Evolutionary conservation across 2,113 vertebrate species (phyloP).

Genomic region (Pampusana beccarii): DNA sequence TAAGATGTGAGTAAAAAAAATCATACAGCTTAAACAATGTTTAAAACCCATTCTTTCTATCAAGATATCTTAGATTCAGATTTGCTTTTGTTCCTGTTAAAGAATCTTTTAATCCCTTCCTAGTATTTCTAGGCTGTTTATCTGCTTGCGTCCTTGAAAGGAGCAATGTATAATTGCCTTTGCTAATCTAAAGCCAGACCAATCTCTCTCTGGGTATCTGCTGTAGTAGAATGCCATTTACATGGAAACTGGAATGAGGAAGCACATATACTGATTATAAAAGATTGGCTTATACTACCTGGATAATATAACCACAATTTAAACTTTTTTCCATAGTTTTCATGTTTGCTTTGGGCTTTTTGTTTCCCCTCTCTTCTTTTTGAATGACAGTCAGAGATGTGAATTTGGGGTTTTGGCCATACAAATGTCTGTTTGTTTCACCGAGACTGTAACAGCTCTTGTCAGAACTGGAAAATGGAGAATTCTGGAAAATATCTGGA

Average conservation of each 20-base stretch:
- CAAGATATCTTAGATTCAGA: not conserved
- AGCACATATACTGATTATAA: not conserved
- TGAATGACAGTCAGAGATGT: not conserved
- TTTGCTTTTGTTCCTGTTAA: not conserved
- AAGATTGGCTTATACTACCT: not conserved
- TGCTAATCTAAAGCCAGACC: not conserved
- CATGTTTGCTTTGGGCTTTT: not conserved
- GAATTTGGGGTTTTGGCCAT: not conserved
- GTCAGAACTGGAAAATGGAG: not conserved
- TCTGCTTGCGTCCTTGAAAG: not conserved
- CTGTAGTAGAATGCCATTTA: not conserved
- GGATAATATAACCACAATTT: not conserved
- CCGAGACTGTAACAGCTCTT: not conserved
- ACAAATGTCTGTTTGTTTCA: not conserved
- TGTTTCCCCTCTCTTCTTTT: accelerated
- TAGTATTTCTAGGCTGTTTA: not conserved
- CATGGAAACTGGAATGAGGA: not conserved
- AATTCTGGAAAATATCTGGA: not conserved
- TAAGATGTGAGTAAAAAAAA: not conserved
- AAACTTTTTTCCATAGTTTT: not conserved
- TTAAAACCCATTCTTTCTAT: not conserved
- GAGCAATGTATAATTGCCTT: not conserved
- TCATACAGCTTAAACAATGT: not conserved
- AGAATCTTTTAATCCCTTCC: not conserved
- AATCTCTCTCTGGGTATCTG: not conserved